Evolutionary conservation across 2,888 invertebrate species (phyloP), one percentile per base, ranked within the genome.

Genomic region (Dicyrtomina minuta): DNA sequence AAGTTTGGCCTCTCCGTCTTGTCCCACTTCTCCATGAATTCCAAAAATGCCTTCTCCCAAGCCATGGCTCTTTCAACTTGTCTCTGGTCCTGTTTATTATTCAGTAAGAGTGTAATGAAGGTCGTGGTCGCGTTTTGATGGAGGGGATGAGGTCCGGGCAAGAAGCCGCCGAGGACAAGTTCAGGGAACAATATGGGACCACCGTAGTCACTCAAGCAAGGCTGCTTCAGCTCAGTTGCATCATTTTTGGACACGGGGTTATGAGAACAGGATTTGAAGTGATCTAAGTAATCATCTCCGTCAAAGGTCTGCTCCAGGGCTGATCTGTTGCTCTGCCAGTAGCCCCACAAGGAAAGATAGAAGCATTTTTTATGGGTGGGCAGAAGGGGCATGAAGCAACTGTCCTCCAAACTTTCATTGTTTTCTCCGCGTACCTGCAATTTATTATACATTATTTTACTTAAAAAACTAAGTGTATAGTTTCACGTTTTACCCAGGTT

Each of bases 131-230:
- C 71, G 59, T 70, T 56, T 65, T 75, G 65, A 41, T 76, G 77
- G 1, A 73, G 74, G 15, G 75, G 75, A 64, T 77, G 72, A 0
- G 46, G 39, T 46, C 53, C 22, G 70, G 58, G 39, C 0, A 91
- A 83, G 82, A 93, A 96, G 2, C 96, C 97, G 51, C 98, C 98
- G 49, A 99, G 84, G 0, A 90, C 94, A 56, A 96, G 88, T 17
- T 91, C 93, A 0, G 97, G 96, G n/a, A n/a, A n/a, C 80, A 93
- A 88, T 17, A 96, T 88, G 0, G 97, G 97, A 15, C 96, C 98
- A 24, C 96, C 96, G 82, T 92, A 97, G 1, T 86, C 84, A 0
- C 91, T 93, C 74, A 97, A 83, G 82, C 99, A 99, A 0, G 72
- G 74, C 27, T 74, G 70, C n/a, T 59, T 46, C n/a, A 77, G 59